Base-by-base conservation (phyloP, 2,113 vertebrate genomes). In the Nyctereutes procyonoides region DNA sequence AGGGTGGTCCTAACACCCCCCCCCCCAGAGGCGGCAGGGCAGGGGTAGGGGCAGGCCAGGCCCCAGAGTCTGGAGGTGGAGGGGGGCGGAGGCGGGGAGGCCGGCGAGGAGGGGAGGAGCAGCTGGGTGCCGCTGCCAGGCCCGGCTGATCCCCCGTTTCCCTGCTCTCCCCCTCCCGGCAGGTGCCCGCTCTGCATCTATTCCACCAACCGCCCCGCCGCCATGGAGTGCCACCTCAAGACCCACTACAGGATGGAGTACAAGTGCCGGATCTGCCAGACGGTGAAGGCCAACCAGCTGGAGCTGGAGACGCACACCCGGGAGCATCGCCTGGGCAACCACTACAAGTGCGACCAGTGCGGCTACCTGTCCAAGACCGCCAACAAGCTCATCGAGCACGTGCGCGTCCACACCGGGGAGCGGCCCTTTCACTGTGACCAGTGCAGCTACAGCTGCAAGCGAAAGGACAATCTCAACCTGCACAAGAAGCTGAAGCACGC, bases 391-490 rank as follows among this genome's bases (percentile, higher is more conserved):
- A 99, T 99, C 84, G 99, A 99, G 99, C 99, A 99, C 17, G 99
- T 99, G 99, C 99, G 99, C 4, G 99, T 99, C 98, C 99, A 99
- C 99, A 99, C 99, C 0, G 99, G 99, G 51, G 99, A 99, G 99
- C 99, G 99, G 99, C 99, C 99, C 99, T 99, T 99, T 99, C 99
- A 99, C 99, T 99, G 99, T 99, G 99, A 99, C 99, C 99, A 99
- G 99, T 99, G 99, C 99, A 99, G 99, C 98, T 99, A 99, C 98
- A 99, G 99, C 99, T 99, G 99, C 99, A 99, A 99, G 98, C 99
- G 99, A 99, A 99, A 99, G 99, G 99, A 99, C 99, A 99, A 99
- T 99, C 99, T 99, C 98, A 99, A 99, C 99, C 99, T 99, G 99
- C 99, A 99, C 99, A 99, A 99, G 99, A 99, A 99, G 99, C 99